Evolutionary conservation across 2,797 vertebrate species (phyloP).

Genomic region (Spea hammondii): DNA sequence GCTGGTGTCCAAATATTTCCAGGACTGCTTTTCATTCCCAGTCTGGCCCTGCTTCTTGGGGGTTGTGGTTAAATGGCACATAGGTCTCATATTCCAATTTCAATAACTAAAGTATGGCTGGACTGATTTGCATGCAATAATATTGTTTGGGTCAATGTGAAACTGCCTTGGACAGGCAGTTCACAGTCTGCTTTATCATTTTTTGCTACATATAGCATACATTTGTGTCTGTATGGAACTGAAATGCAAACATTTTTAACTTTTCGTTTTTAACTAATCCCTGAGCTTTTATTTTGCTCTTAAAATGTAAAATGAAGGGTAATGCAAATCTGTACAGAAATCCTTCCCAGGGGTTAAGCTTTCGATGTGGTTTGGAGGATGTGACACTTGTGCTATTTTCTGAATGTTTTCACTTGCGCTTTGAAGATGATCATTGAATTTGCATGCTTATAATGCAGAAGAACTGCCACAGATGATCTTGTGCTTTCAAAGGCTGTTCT

Average conservation of each 20-base stretch:
- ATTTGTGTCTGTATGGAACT: too few relatives aligned
- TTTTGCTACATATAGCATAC: too few relatives aligned
- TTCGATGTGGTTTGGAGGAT: background rate
- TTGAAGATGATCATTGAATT: conserved; percentile 32
- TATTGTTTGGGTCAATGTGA: too few relatives aligned
- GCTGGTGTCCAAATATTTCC: too few relatives aligned
- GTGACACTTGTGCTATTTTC: conserved; percentile 4
- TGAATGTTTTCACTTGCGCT: conserved; percentile 14
- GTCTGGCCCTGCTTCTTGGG: too few relatives aligned
- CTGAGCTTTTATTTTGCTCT: background rate
- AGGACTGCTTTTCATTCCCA: too few relatives aligned
- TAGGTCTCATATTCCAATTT: too few relatives aligned
- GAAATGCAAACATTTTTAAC: background rate
- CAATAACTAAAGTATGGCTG: too few relatives aligned
- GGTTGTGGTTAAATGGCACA: too few relatives aligned
- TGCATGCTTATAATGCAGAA: conserved; percentile 23
- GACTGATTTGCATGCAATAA: too few relatives aligned
- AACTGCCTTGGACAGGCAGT: too few relatives aligned
- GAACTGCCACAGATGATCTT: conserved; percentile 27
- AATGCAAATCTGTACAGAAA: background rate
- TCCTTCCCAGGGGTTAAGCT: background rate
- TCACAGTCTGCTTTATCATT: too few relatives aligned
- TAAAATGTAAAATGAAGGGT: background rate
- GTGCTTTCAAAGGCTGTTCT: conserved; percentile 35
- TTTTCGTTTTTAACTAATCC: background rate